Base-by-base conservation (phyloP, 2,113 vertebrate genomes). In the Pyxicephalus adspersus region DNA sequence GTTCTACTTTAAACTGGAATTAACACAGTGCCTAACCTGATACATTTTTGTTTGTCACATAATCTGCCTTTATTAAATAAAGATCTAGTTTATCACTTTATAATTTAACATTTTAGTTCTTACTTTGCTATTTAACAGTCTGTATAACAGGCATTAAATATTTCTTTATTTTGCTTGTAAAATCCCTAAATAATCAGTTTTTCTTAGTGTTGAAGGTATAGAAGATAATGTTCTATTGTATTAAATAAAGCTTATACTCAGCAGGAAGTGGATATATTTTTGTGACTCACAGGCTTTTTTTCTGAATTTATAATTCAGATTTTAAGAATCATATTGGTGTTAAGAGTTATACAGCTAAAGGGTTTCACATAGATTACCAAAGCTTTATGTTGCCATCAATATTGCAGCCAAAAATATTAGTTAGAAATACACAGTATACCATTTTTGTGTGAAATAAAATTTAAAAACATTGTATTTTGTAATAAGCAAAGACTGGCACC, bases 141-240 rank as follows among this genome's bases (percentile, higher is more conserved):
- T 16, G 11, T n/a, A 58, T 34, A 58, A 23, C 34, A n/a, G 38
- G 26, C 26, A 13, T 57, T n/a, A 29, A 31, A 34, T 5, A 20
- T 13, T 60, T 38, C 8, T 31, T 54, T 52, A 22, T 58, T 73
- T 73, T 16, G 22, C 23, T 74, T 4, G 16, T 8, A 28, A 68
- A 79, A 70, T 79, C 77, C 64, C 68, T 79, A 78, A 78, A 78
- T 78, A 25, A 78, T 22, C n/a, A 28, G 76, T 68, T 78, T 11
- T 65, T 26, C 45, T 31, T 1, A 55, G 76, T 55, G 11, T n/a
- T 18, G 20, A 9, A 55, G 5, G 60, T 78, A 78, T 38, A 38
- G 76, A 57, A 78, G 18, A 52, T 64, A 54, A 65, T 57, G 50
- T 67, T 38, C 52, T 19, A 78, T 64, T 60, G 13, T n/a, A 74